These are phyloP conservation scores for Habrosyne pyritoides DNA, from an alignment of 2,888 invertebrate genomes.

Conservation along the genomic window DNA sequence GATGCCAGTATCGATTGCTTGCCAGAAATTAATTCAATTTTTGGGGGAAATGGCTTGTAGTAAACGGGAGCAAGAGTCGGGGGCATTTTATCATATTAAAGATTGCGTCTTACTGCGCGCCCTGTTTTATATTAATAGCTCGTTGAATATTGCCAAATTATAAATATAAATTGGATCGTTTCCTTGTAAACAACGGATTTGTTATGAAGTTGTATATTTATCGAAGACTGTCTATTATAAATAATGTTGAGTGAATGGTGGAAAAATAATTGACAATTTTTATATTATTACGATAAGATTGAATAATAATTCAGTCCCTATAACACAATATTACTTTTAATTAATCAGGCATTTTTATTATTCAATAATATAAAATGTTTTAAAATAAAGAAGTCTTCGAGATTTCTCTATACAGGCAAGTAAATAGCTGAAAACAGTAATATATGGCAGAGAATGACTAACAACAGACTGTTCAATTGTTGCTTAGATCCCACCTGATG, in stretches of 20 bases:
- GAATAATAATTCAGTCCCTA: too few species aligned
- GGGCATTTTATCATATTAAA: constrained; percentile 75
- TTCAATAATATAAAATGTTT: too few species aligned
- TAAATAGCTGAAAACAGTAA: too few species aligned
- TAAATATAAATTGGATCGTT: constrained; percentile 51
- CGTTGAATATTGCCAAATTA: constrained; percentile 63
- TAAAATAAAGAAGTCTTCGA: too few species aligned
- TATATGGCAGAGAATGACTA: too few species aligned
- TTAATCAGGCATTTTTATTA: too few species aligned
- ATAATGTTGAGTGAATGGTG: background rate
- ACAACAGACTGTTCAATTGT: too few species aligned
- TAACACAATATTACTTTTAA: too few species aligned
- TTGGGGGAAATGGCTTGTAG: constrained; percentile 60
- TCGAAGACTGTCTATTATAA: background rate
- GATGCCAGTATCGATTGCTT: constrained; percentile 66
- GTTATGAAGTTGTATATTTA: background rate
- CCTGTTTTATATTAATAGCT: constrained; percentile 69
- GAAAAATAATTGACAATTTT: background rate
- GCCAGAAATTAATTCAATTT: constrained; percentile 75
- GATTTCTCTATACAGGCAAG: too few species aligned
- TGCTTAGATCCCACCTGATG: too few species aligned
- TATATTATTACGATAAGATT: background rate
- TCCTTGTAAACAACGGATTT: constrained; percentile 16
- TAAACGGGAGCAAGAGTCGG: constrained; percentile 40
- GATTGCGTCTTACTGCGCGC: constrained; percentile 61